Conservation (phyloP, 2,888 invertebrate species). For the Cheilosia urbana region DNA sequence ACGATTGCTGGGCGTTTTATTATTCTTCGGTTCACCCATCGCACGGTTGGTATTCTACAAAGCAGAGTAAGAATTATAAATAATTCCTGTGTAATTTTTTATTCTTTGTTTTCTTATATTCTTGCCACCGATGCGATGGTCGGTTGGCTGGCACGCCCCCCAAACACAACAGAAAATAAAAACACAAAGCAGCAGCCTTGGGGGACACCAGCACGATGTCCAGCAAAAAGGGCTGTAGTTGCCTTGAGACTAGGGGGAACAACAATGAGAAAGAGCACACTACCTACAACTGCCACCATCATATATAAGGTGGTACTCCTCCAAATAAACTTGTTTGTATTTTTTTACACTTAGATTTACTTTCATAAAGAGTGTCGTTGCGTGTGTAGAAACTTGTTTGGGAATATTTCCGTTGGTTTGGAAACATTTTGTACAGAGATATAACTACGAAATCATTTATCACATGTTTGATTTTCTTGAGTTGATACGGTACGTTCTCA, state of each 20-base stretch:
- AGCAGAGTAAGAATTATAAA: constrained; percentile 62
- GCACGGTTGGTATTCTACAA: constrained; percentile 41
- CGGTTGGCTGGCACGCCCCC: constrained; percentile 63
- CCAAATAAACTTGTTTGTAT: constrained; percentile 71
- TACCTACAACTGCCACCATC: constrained; percentile 3
- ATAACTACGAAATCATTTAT: constrained; percentile 65
- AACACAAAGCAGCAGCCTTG: constrained; percentile 56
- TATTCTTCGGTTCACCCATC: constrained; percentile 38
- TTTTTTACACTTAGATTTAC: constrained; percentile 29
- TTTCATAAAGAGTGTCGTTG: constrained; percentile 68
- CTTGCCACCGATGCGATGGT: constrained; percentile 37
- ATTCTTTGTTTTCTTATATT: constrained; percentile 59
- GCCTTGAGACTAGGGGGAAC: background rate
- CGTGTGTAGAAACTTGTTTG: constrained; percentile 62
- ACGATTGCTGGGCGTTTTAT: constrained; percentile 52
- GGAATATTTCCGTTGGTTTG: background rate
- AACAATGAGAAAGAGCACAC: constrained; percentile 13
- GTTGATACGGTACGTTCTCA: constrained; percentile 36
- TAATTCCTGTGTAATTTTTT: constrained; percentile 68
- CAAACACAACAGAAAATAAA: constrained; percentile 24
- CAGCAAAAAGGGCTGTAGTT: constrained; percentile 21
- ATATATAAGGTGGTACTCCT: constrained; percentile 33
- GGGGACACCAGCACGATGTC: constrained; percentile 54
- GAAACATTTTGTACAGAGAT: constrained; percentile 64
- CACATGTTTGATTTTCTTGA: constrained; percentile 62